Base-by-base conservation (phyloP, 2,113 vertebrate genomes). In the Leptodactylus fuscus region DNA sequence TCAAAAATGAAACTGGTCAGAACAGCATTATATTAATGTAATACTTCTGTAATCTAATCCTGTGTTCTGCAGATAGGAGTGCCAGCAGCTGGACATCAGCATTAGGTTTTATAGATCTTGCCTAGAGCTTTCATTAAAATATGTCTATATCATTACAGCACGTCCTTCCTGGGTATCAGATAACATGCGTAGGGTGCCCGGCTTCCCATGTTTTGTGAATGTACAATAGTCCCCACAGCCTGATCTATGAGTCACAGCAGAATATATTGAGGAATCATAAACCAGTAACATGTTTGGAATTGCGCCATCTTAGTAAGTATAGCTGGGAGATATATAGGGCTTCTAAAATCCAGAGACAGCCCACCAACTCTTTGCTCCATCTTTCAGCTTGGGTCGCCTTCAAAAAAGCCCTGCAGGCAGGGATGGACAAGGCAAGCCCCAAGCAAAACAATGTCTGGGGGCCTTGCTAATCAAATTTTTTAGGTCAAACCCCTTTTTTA, bases 21-120 rank as follows among this genome's bases (percentile, higher is more conserved):
- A 79, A 60, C 20, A 60, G 32, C 11, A 79, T 58, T 79, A 51
- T 53, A 38, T 75, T 79, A 53, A 58, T 78, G 49, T 58, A 55
- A 78, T 58, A 58, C 22, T 58, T 24, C 8, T n/a, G 76, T 55
- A 78, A 79, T 36, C 13, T 22, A 79, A 60, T 79, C 20, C 51
- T 58, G 11, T 24, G 1, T 15, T 60, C 32, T 58, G 34, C 32
- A 79, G 32, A 58, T 48, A 49, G 15, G 18, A 24, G 5, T 5
- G 4, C 36, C 51, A 24, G 34, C 55, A 55, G 76, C 22, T 41
- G 51, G 20, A 24, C 51, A 60, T 58, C 34, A 38, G 51, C 76
- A 79, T 79, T 79, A 78, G 29, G 51, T 32, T 49, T 53, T 78
- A 22, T 77, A 49, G 51, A 51, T 53, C 3, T 9, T 77, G 48